Conservation (phyloP, 2,797 vertebrate species). For the Percopsis omiscomaycus region DNA sequence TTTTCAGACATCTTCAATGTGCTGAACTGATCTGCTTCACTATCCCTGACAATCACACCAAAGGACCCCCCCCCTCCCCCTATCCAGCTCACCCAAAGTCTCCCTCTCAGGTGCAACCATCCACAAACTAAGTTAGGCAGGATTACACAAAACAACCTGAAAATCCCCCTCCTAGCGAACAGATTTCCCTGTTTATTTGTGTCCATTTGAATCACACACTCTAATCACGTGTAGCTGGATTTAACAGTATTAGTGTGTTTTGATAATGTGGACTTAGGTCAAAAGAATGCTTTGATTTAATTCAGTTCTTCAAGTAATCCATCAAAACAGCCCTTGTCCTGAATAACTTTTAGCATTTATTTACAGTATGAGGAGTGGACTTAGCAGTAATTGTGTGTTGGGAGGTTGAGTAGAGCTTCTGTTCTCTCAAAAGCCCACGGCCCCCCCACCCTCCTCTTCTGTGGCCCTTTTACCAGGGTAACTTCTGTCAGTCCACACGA, state of each 20-base stretch:
- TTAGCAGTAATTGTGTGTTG: not conserved
- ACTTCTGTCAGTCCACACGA: slow-evolving; percentile 46
- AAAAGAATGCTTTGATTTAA: not conserved
- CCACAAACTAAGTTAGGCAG: not conserved
- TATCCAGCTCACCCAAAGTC: slow-evolving; percentile 47
- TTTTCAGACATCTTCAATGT: slow-evolving; percentile 79
- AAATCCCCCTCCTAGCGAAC: not conserved
- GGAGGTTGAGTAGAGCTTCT: slow-evolving; percentile 12
- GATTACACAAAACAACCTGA: not conserved
- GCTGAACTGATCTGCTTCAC: slow-evolving; percentile 82
- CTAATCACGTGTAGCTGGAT: not conserved
- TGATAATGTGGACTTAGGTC: not conserved
- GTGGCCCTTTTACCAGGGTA: slow-evolving; percentile 45
- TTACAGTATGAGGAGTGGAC: slow-evolving; percentile 3
- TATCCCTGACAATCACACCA: slow-evolving; percentile 74
- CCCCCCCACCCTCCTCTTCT: not conserved
- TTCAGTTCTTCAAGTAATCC: not conserved
- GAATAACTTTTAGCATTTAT: not conserved
- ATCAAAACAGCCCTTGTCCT: slow-evolving; percentile 12
- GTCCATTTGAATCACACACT: not conserved
- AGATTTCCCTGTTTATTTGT: not conserved
- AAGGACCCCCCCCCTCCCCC: slow-evolving; percentile 66
- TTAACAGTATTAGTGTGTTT: not conserved
- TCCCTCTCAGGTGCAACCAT: slow-evolving; percentile 25
- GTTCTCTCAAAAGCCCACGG: not conserved